These are phyloP conservation scores for Heliconius cydno DNA, from an alignment of 2,888 invertebrate species.

Conservation along the genomic window DNA sequence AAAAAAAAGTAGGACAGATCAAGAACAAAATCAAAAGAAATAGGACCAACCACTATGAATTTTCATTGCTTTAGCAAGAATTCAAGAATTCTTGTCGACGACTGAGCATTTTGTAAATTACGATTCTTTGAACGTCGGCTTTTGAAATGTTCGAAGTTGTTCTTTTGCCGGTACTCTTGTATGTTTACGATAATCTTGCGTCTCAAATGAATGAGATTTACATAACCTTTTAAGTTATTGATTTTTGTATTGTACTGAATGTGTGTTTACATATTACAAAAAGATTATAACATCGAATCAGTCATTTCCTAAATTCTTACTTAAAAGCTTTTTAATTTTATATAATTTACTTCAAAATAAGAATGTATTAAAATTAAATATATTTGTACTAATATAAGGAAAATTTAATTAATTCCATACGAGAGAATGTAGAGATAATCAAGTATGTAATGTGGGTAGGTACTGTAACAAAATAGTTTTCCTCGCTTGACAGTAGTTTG, in stretches of 20 bases:
- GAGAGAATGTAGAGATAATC: not conserved
- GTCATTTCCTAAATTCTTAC: too few species aligned
- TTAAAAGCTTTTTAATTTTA: too few species aligned
- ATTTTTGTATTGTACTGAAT: not conserved
- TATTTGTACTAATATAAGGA: not conserved
- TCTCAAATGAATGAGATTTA: constrained; percentile 4
- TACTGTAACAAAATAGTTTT: constrained; percentile 56
- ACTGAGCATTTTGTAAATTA: constrained; percentile 30
- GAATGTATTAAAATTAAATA: too few species aligned
- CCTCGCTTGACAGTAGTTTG: constrained; percentile 61
- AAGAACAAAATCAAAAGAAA: constrained; percentile 21
- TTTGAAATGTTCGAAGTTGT: constrained; percentile 23
- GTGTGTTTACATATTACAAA: not conserved
- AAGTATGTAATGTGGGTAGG: constrained; percentile 4
- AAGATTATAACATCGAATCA: too few species aligned
- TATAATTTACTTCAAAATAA: too few species aligned
- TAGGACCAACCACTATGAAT: constrained; percentile 25
- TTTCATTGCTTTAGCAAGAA: constrained; percentile 25
- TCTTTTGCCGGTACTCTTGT: constrained; percentile 12
- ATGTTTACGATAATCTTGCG: constrained; percentile 1
- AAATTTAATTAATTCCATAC: not conserved
- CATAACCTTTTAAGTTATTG: not conserved
- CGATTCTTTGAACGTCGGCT: constrained; percentile 22
- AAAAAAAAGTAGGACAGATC: not conserved
- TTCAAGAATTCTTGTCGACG: constrained; percentile 26